Conservation (phyloP, 1,140 invertebrate genomes). For the Nasonia longicornis region DNA sequence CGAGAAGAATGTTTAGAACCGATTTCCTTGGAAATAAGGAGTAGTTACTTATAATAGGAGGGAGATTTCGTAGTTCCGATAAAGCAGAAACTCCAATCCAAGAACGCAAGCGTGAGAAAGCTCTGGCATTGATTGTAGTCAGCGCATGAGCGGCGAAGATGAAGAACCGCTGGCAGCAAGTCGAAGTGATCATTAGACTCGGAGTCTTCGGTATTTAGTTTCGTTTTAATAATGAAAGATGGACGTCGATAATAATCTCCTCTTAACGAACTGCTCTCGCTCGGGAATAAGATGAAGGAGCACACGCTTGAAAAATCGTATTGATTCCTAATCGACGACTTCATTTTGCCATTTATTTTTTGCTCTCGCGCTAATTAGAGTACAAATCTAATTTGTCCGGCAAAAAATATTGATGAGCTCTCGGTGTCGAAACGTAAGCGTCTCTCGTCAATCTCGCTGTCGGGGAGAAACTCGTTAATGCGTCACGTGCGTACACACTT, state of each 20-base stretch:
- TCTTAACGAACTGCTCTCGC: conserved; percentile 37
- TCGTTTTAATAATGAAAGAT: conserved; percentile 66
- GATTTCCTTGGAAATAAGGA: no score
- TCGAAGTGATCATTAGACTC: conserved; percentile 56
- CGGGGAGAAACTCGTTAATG: not conserved
- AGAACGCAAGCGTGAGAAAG: conserved; percentile 20
- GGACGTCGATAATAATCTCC: conserved; percentile 59
- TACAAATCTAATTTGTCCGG: conserved; percentile 16
- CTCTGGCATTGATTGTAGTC: conserved; percentile 17
- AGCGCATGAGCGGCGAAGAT: not conserved
- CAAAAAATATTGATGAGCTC: not conserved
- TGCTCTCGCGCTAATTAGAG: not conserved
- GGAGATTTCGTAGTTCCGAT: not conserved
- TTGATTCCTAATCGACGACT: conserved; percentile 66
- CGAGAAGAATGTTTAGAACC: no score
- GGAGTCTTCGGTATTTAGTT: conserved; percentile 63
- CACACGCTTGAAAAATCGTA: conserved; percentile 51
- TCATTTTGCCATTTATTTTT: conserved; percentile 55
- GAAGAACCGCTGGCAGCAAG: conserved; percentile 53
- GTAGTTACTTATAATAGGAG: no score
- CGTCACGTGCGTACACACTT: not conserved
- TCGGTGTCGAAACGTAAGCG: not conserved
- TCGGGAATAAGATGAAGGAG: conserved; percentile 44
- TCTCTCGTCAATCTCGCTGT: not conserved
- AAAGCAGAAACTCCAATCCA: not conserved